Conservation (phyloP, 2,797 vertebrate genomes). For the Spinibarbus caldwelli region DNA sequence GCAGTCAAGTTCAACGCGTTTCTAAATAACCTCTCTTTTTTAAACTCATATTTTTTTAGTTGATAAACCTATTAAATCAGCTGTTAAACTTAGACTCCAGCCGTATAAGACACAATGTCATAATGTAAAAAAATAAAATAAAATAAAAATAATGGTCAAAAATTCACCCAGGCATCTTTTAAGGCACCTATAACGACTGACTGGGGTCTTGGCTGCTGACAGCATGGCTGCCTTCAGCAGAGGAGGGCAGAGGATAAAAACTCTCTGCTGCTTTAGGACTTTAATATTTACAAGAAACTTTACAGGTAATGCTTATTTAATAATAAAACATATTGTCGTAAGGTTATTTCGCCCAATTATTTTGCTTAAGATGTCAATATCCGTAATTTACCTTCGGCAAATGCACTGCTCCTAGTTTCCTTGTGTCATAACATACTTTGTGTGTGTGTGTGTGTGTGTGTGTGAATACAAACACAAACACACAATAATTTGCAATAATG, state of each 20-base stretch:
- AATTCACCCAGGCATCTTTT: slow-evolving; percentile 62
- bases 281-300: slow-evolving; percentile 65
- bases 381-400: not conserved
- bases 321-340: not conserved
- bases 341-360: not conserved
- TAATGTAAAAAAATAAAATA: too few species aligned
- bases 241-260: slow-evolving; percentile 71
- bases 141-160: not conserved
- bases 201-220: slow-evolving; percentile 71
- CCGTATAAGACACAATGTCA: not conserved
- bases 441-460: too few species aligned
- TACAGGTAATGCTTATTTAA: slow-evolving; percentile 67
- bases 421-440: too few species aligned
- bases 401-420: not conserved
- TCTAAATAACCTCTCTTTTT: not conserved
- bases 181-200: slow-evolving; percentile 45
- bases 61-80: not conserved
- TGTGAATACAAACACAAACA: too few species aligned
- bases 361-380: not conserved
- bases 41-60: not conserved
- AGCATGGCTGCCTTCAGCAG: slow-evolving; percentile 76
- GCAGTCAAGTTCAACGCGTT: not conserved
- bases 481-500: not conserved
- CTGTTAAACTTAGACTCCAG: not conserved
- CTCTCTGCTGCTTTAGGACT: slow-evolving; percentile 44